Conservation (phyloP, 2,888 invertebrate species). For the Cephus pulcher region DNA sequence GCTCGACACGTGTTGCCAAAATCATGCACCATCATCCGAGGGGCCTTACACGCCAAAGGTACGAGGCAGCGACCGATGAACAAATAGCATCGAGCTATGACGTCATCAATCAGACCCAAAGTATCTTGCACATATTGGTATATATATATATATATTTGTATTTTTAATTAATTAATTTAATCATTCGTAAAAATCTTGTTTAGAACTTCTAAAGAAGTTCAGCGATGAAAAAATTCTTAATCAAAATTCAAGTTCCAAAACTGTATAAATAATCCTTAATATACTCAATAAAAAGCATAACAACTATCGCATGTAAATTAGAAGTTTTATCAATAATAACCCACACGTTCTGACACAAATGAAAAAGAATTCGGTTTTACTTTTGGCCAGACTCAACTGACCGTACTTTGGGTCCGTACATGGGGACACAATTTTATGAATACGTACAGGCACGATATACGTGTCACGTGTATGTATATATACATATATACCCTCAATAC, state of each 20-base stretch:
- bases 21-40: not conserved
- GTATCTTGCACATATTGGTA: no score
- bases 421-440: not conserved
- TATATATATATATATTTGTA: no score
- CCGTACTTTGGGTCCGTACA: not conserved
- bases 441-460: slow-evolving; percentile 1
- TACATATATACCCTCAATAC: slow-evolving; percentile 20
- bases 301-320: not conserved
- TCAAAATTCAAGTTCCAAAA: not conserved
- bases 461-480: not conserved
- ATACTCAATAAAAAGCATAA: not conserved
- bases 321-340: not conserved
- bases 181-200: not conserved
- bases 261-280: not conserved
- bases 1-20: not conserved
- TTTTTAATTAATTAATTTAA: not conserved
- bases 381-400: slow-evolving; percentile 47
- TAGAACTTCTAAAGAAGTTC: not conserved
- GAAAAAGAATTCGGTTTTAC: slow-evolving; percentile 65
- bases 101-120: no score
- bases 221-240: not conserved
- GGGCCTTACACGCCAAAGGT: no score
- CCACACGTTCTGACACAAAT: not conserved
- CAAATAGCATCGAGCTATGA: no score
- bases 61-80: no score